Percentiles rank a stretch among this genome's conserved stretches.
These are phyloP conservation scores for Cepphus grylle DNA, from an alignment of 2,113 vertebrate species.

Conservation along the genomic window DNA sequence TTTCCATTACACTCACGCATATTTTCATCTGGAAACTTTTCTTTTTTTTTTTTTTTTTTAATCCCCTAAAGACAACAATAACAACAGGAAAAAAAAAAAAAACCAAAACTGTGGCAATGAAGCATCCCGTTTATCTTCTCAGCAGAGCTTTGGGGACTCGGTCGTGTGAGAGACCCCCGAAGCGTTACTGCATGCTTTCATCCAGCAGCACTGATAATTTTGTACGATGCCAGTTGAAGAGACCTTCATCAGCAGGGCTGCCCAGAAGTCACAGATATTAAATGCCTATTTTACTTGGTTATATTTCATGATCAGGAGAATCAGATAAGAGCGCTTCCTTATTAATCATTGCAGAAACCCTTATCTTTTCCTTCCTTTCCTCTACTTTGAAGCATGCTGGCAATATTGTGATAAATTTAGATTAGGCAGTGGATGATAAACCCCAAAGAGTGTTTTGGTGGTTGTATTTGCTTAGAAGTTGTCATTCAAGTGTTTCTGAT, in stretches of 20 bases:
- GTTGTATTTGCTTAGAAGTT: background rate
- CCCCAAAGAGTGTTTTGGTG: background rate
- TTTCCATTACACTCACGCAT: constrained; percentile 24
- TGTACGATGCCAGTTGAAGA: background rate
- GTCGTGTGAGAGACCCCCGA: rapidly evolving
- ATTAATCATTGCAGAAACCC: background rate
- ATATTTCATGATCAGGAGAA: background rate
- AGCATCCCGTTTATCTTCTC: background rate
- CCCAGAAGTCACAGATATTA: background rate
- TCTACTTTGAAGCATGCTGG: constrained; percentile 19
- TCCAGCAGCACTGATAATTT: background rate
- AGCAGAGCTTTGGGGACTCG: background rate
- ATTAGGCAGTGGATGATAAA: background rate
- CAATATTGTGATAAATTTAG: background rate
- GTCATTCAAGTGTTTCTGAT: background rate
- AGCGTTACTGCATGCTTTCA: background rate
- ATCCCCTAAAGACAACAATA: background rate
- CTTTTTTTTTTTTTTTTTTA: background rate
- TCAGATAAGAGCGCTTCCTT: background rate
- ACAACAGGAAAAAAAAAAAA: background rate
- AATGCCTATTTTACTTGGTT: background rate
- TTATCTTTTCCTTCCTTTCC: background rate
- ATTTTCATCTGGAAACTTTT: constrained; percentile 31
- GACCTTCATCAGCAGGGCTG: background rate
- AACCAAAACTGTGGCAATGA: background rate